Conservation (phyloP, 2,113 vertebrate species). For the Seriola dumerili region DNA sequence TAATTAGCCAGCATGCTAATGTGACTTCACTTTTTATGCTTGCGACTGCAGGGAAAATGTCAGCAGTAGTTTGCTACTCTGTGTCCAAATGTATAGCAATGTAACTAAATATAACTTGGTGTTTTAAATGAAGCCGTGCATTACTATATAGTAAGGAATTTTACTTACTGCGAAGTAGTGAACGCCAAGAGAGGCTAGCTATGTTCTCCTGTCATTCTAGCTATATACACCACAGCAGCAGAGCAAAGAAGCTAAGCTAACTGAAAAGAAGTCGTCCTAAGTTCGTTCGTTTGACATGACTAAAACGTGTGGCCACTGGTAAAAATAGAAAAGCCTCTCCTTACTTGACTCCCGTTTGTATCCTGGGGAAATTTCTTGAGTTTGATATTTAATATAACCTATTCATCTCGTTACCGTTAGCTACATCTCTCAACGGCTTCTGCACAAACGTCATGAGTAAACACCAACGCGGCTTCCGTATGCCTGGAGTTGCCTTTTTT, state of each 20-base stretch:
- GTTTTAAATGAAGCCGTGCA: background rate
- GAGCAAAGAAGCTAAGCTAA: constrained; percentile 71
- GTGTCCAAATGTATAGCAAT: background rate
- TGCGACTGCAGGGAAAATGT: background rate
- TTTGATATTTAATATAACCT: constrained; percentile 22
- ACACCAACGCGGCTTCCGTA: constrained; percentile 78
- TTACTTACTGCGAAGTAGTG: constrained; percentile 20
- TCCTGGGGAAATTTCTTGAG: constrained; percentile 6
- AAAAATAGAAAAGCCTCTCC: background rate
- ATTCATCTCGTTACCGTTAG: constrained; percentile 56
- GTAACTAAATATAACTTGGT: background rate
- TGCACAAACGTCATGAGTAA: constrained; percentile 77
- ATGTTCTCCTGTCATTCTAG: constrained; percentile 36
- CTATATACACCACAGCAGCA: constrained; percentile 17
- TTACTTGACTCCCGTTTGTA: constrained; percentile 56
- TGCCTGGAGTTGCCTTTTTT: constrained; percentile 54
- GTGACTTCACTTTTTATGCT: background rate
- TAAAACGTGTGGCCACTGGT: background rate
- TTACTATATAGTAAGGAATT: background rate
- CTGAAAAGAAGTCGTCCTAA: constrained; percentile 35
- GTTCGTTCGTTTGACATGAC: constrained; percentile 36
- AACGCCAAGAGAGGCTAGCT: constrained; percentile 32
- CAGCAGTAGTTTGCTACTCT: background rate
- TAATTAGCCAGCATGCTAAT: constrained; percentile 29
- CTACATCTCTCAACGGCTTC: constrained; percentile 45